These are phyloP conservation scores for Capromys pilorides DNA, from an alignment of 2,797 vertebrate species.

Conservation along the genomic window DNA sequence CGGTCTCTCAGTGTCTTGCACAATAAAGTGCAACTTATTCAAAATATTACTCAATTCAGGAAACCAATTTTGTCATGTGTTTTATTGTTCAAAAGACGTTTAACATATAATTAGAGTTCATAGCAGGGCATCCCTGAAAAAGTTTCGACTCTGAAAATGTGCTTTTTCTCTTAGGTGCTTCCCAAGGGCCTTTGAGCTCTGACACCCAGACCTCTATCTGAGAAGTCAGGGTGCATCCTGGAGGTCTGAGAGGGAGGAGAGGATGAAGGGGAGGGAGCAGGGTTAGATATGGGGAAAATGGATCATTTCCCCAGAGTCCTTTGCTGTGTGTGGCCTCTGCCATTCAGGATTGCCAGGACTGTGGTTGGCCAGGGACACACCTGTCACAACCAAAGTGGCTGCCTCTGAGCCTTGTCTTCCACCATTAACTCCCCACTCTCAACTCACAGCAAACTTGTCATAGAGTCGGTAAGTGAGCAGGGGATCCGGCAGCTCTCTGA, in stretches of 20 bases:
- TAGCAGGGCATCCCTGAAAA: not conserved
- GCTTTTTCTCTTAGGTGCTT: slow-evolving; percentile 18
- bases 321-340: not conserved
- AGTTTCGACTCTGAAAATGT: not conserved
- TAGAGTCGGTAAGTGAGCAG: slow-evolving; percentile 97
- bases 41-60: slow-evolving; percentile 15
- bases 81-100: not conserved
- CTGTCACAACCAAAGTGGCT: not conserved
- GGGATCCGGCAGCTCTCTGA: slow-evolving; percentile 96
- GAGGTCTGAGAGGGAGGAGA: not conserved
- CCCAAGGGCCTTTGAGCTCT: not conserved
- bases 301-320: not conserved
- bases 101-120: not conserved
- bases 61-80: not conserved
- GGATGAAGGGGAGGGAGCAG: not conserved
- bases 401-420: not conserved
- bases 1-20: not conserved
- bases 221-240: not conserved
- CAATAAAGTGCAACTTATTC: not conserved
- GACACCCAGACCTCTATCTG: not conserved
- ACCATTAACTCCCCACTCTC: not conserved
- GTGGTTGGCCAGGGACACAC: not conserved
- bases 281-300: not conserved
- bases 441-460: slow-evolving; percentile 95
- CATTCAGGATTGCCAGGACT: not conserved